These are phyloP conservation scores for Allacma fusca DNA, from an alignment of 2,888 invertebrate species.

Conservation along the genomic window DNA sequence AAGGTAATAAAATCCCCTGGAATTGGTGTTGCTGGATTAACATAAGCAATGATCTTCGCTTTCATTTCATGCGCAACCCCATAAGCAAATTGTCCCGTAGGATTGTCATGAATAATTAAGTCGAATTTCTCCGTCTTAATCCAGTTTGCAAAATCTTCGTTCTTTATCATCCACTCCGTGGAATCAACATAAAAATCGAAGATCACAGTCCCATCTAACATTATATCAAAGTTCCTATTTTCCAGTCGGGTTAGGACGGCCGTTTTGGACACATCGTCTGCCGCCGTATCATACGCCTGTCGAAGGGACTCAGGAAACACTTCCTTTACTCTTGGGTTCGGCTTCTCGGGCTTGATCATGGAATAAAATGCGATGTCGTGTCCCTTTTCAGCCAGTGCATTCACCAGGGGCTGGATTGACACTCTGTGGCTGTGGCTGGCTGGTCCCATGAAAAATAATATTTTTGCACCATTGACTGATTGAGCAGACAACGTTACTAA, in stretches of 20 bases:
- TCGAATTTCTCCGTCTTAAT: not conserved
- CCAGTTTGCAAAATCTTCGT: not conserved
- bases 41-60: not conserved
- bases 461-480: too few species aligned
- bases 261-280: too few species aligned
- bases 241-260: not conserved
- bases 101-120: not conserved
- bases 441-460: not conserved
- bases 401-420: not conserved
- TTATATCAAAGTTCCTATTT: not conserved
- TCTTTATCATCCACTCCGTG: not conserved
- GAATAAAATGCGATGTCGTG: not conserved
- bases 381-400: not conserved
- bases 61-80: not conserved
- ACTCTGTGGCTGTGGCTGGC: constrained; percentile 8
- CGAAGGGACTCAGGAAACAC: not conserved
- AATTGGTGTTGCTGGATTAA: not conserved
- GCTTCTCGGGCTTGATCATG: not conserved
- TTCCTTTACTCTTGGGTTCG: not conserved
- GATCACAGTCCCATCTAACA: not conserved
- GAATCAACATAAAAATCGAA: too few species aligned
- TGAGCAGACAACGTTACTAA: too few species aligned
- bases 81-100: not conserved
- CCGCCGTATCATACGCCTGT: too few species aligned
- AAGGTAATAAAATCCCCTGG: constrained; percentile 39